Evolutionary conservation across 2,888 invertebrate species (phyloP), one percentile per base, ranked within the genome.

Genomic region (Polyploca ridens): DNA sequence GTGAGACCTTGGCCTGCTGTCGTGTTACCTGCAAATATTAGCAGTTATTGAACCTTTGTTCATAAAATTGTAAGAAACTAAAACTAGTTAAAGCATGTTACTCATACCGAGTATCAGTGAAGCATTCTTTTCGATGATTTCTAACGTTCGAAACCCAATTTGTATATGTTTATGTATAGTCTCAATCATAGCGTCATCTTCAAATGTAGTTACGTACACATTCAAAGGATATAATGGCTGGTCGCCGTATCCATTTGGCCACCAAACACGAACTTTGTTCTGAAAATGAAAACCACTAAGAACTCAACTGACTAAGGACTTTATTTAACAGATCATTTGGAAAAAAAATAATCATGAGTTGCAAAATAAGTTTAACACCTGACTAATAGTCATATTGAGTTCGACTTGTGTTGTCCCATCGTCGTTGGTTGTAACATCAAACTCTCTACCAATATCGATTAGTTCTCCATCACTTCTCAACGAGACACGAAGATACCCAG

Each of bases 171-270:
- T 96, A 16, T 81, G 78, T 14, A 87, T 85, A 6, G 76, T 70
- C 66, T 94, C 90, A 1, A 89, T 81, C 41, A 13, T 11, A 19
- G 27, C 38, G 1, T 69, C 74, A 33, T 81, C 77, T 0, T 78
- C 76, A 49, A 88, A 68, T 33, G 84, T 88, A 16, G 74, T 79
- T 57, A 95, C 94, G 0, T 90, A 91, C 0, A 96, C 93, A 64
- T 91, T 90, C 62, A 98, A 82, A 7, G 94, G 89, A 82, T 99
- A 99, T 5, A 99, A 89, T 0, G 94, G 94, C 83, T 97, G 98
- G 0, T 95, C 86, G 1, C 99, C 99, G 79, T 96, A 97, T 33
- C 98, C 99, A 88, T 98, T 99, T 0, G 99, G 99, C 99, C 99
- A 99, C 99, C 99, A 99, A 27, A 95, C 71, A 13, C 87, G 84